These are phyloP conservation scores for Dicrurus megarhynchus DNA, from an alignment of 2,113 vertebrate genomes.

Conservation along the genomic window DNA sequence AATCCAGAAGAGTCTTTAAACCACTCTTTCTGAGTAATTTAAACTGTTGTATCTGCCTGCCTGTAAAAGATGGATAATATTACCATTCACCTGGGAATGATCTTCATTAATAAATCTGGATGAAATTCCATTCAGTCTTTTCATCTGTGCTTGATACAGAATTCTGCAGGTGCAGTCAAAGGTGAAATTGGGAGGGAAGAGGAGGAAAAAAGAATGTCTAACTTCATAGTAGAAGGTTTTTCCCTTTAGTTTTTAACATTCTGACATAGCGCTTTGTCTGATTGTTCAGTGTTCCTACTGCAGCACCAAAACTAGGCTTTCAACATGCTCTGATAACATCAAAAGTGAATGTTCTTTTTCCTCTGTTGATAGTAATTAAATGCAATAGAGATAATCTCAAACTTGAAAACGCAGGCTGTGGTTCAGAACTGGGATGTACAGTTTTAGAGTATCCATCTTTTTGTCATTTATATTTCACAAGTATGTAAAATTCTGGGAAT, in stretches of 20 bases:
- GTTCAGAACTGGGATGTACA: neutral
- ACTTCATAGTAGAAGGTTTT: neutral
- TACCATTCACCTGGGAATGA: slow-evolving; percentile 38
- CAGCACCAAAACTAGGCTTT: neutral
- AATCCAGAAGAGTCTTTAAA: slow-evolving; percentile 54
- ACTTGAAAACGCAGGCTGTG: neutral
- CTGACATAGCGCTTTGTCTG: neutral
- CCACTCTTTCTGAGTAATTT: slow-evolving; percentile 40
- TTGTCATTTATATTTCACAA: neutral
- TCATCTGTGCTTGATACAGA: neutral
- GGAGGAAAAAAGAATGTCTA: neutral
- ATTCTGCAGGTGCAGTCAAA: slow-evolving; percentile 10
- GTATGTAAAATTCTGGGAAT: neutral
- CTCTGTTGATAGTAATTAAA: neutral
- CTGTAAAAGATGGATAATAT: slow-evolving; percentile 41
- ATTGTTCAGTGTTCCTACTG: neutral
- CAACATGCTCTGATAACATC: neutral
- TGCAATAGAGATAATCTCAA: neutral
- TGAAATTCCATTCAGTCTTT: slow-evolving; percentile 34
- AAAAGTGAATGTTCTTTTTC: neutral
- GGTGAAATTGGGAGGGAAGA: neutral
- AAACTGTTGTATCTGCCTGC: slow-evolving; percentile 35
- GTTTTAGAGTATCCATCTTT: neutral
- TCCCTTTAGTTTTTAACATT: neutral
- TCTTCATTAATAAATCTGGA: slow-evolving; percentile 51